Evolutionary conservation across 1,140 invertebrate species (phyloP).

Genomic region (Elysia chlorotica): DNA sequence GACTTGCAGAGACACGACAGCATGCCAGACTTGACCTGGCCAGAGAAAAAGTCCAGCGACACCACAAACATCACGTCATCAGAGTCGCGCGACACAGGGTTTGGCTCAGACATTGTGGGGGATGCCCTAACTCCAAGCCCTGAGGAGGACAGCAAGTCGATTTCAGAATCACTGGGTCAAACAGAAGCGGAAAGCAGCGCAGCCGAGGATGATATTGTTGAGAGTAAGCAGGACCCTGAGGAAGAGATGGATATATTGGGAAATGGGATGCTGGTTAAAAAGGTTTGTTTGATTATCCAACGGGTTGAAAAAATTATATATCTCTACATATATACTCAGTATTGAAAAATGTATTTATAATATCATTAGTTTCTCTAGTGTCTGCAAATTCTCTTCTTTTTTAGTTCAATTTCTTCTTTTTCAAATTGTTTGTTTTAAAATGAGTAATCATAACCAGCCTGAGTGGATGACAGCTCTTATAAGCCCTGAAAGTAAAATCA

Average conservation of each 20-base stretch:
- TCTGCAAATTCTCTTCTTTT: too few species aligned
- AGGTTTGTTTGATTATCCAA: constrained; percentile 8
- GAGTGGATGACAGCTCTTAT: too few species aligned
- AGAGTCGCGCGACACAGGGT: constrained; percentile 12
- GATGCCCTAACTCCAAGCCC: constrained; percentile 2
- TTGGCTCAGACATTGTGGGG: constrained; percentile 6
- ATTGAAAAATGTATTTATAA: too few species aligned
- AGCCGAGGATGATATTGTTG: neutral
- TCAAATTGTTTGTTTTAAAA: too few species aligned
- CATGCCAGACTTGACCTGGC: neutral
- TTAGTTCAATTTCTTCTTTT: too few species aligned
- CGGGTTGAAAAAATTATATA: too few species aligned
- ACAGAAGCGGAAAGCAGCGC: neutral
- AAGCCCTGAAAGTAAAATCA: too few species aligned
- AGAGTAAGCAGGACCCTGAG: neutral
- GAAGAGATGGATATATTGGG: constrained; percentile 12
- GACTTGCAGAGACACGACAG: neutral
- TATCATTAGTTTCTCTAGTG: too few species aligned
- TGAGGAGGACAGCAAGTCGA: neutral
- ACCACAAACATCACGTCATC: neutral
- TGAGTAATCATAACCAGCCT: too few species aligned
- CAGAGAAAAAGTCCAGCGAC: constrained; percentile 1
- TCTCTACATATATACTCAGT: too few species aligned
- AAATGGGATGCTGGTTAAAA: constrained; percentile 16
- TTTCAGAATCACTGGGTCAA: neutral